A percentile compares a stretch with the other conserved stretches of the same genome.
Evolutionary conservation across 2,888 invertebrate genomes (phyloP).

Genomic region (Chrysopilus asiliformis): DNA sequence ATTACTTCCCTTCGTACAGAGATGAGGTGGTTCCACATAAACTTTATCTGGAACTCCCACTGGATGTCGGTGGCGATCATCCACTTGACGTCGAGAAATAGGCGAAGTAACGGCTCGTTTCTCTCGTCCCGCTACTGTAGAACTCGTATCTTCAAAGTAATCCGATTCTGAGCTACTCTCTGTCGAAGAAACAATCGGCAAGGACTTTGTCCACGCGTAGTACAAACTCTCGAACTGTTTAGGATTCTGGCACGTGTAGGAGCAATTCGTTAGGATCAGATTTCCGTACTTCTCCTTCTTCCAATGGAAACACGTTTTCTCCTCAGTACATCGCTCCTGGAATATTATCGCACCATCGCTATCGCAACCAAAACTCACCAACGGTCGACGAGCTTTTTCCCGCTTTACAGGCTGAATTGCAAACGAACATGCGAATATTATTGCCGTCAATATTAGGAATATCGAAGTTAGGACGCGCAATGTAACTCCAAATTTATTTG

Average conservation of each 20-base stretch:
- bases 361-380: slow-evolving; percentile 59
- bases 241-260: slow-evolving; percentile 51
- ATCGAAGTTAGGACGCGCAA: slow-evolving; percentile 54
- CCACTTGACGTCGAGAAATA: not conserved
- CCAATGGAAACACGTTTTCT: slow-evolving; percentile 55
- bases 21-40: slow-evolving; percentile 41
- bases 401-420: slow-evolving; percentile 53
- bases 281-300: slow-evolving; percentile 47
- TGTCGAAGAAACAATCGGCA: slow-evolving; percentile 24
- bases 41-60: slow-evolving; percentile 14
- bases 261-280: slow-evolving; percentile 52
- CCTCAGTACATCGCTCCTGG: slow-evolving; percentile 57
- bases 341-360: slow-evolving; percentile 53
- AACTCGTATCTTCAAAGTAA: slow-evolving; percentile 31
- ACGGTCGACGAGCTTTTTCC: slow-evolving; percentile 41
- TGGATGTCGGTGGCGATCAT: not conserved
- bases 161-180: slow-evolving; percentile 32
- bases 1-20: slow-evolving; percentile 37
- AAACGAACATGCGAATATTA: slow-evolving; percentile 54
- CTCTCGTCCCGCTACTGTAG: slow-evolving; percentile 25
- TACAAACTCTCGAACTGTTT: slow-evolving; percentile 32
- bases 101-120: slow-evolving; percentile 7
- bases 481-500: slow-evolving; percentile 43
- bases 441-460: slow-evolving; percentile 50
- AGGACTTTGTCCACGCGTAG: slow-evolving; percentile 28